Conservation (phyloP, 2,113 vertebrate species). For the Nerophis lumbriciformis region DNA sequence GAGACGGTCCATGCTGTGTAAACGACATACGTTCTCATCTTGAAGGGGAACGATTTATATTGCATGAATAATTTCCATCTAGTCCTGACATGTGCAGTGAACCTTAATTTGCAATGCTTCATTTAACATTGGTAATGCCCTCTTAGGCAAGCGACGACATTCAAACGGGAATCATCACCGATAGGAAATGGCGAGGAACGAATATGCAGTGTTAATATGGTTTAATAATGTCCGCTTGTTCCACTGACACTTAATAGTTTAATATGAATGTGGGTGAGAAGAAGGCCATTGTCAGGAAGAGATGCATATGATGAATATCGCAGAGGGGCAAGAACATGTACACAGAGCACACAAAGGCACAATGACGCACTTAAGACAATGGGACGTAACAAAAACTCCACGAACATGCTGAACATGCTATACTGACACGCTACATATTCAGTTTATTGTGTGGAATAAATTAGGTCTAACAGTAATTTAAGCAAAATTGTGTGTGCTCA, state of each 20-base stretch:
- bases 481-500: no score
- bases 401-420: no score
- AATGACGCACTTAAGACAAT: no score
- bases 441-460: no score
- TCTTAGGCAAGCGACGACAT: conserved; percentile 53
- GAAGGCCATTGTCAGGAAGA: conserved; percentile 17
- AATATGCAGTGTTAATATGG: conserved; percentile 47
- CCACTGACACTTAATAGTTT: conserved; percentile 41
- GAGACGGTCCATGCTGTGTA: conserved; percentile 32
- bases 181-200: conserved; percentile 42
- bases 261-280: conserved; percentile 23
- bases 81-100: conserved; percentile 55
- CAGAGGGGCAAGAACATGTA: not conserved
- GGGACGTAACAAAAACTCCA: no score
- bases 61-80: conserved; percentile 59
- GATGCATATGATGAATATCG: not conserved
- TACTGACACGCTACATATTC: no score
- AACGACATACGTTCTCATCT: conserved; percentile 48
- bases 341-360: no score
- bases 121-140: conserved; percentile 67
- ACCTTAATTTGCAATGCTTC: conserved; percentile 61
- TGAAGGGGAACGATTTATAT: conserved; percentile 49
- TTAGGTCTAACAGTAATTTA: no score
- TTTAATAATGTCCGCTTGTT: conserved; percentile 45
- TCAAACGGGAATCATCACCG: conserved; percentile 49